Conservation (phyloP, 1,140 invertebrate genomes). For the Microplitis demolitor region DNA sequence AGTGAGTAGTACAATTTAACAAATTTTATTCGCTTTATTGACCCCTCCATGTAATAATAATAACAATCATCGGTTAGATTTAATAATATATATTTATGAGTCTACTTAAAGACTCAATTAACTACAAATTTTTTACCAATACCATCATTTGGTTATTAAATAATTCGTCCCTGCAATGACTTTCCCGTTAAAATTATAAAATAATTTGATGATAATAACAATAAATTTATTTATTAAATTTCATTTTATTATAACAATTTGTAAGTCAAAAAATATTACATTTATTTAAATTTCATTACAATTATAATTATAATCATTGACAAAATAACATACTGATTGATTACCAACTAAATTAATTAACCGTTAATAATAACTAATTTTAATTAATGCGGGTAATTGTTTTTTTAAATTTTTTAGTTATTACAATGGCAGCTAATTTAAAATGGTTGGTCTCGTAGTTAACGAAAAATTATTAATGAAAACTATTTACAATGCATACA, state of each 20-base stretch:
- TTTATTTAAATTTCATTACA: too few relatives aligned
- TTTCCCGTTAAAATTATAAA: too few relatives aligned
- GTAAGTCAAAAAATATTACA: too few relatives aligned
- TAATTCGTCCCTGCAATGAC: too few relatives aligned
- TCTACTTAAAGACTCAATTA: background rate
- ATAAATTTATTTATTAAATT: too few relatives aligned
- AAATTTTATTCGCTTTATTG: conserved; percentile 57
- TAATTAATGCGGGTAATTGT: background rate
- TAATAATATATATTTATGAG: background rate
- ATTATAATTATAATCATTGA: too few relatives aligned
- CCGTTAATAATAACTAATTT: background rate
- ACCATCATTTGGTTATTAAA: too few relatives aligned
- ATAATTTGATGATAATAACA: too few relatives aligned
- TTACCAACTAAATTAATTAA: too few relatives aligned
- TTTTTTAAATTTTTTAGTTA: conserved; percentile 11
- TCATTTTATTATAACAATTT: too few relatives aligned
- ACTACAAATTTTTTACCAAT: too few relatives aligned
- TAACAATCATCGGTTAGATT: background rate
- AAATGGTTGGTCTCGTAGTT: conserved; percentile 20
- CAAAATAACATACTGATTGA: too few relatives aligned
- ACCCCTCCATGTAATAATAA: conserved; percentile 33
- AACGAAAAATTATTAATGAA: conserved; percentile 15
- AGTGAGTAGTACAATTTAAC: conserved; percentile 41
- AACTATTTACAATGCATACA: conserved; percentile 42
- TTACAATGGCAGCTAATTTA: conserved; percentile 6